phyloP scores from a whole-genome alignment of 2,888 invertebrate genomes.

The Orthosia gracilis region DNA sequence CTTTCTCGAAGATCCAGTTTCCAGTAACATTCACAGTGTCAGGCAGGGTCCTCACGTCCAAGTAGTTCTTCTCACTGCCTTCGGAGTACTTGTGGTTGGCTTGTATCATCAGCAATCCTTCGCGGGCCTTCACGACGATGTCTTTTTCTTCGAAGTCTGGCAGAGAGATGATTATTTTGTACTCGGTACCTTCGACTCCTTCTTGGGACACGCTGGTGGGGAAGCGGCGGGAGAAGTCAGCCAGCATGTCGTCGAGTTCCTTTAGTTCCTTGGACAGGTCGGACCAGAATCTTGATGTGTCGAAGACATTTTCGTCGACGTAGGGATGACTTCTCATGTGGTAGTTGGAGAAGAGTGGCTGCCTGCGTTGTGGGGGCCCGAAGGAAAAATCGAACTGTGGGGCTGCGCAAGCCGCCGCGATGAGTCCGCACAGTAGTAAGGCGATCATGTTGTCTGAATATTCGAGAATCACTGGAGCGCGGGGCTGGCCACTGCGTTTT shows the following conservation, averaged over 20 bases:
- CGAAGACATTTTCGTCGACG: slow-evolving; percentile 75
- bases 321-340: slow-evolving; percentile 58
- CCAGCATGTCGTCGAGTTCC: slow-evolving; percentile 76
- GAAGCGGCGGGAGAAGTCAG: slow-evolving; percentile 75
- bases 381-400: slow-evolving; percentile 67
- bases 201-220: slow-evolving; percentile 69
- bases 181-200: slow-evolving; percentile 76
- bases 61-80: slow-evolving; percentile 70
- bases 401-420: slow-evolving; percentile 78
- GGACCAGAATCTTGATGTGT: slow-evolving; percentile 80
- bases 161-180: slow-evolving; percentile 77
- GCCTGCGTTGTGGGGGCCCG: slow-evolving; percentile 8
- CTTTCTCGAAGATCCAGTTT: slow-evolving; percentile 79
- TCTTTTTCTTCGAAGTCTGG: slow-evolving; percentile 81
- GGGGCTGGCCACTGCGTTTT: slow-evolving; percentile 55
- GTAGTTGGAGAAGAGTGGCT: slow-evolving; percentile 48
- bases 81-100: slow-evolving; percentile 72
- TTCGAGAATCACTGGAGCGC: slow-evolving; percentile 57
- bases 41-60: slow-evolving; percentile 79
- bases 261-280: slow-evolving; percentile 76
- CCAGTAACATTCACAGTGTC: slow-evolving; percentile 75
- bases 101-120: slow-evolving; percentile 82
- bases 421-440: slow-evolving; percentile 70
- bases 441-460: slow-evolving; percentile 71
- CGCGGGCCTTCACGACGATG: slow-evolving; percentile 82